Evolutionary conservation across 2,113 vertebrate species (phyloP), one percentile per base, ranked within the genome.

Genomic region (Scomber japonicus): DNA sequence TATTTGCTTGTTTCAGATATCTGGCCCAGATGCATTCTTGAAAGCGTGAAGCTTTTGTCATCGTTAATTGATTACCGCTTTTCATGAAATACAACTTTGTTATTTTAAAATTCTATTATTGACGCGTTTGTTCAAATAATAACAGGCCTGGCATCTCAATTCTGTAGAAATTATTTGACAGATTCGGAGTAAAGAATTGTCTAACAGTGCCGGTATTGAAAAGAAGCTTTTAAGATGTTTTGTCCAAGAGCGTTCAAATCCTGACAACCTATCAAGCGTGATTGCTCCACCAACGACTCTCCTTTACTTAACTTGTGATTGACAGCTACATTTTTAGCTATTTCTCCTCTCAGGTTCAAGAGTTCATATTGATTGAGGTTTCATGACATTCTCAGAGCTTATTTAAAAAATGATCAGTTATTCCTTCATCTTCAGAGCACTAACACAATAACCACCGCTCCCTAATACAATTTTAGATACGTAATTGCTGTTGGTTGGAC

Each of bases 261-360:
- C 27, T 84, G 89, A 90, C 86, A 84, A 62, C 57, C 62, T 86
- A 83, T 85, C 89, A 80, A 51, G 76, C 5, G 10, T 53, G 81
- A 87, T 71, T 68, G 83, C 73, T 69, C 16, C 0, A 15, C 72
- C 57, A 69, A 81, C 78, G 64, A 68, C 83, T 65, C 74, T 71
- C 50, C 35, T 80, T 83, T 48, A 55, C 82, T 86, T 9, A 55
- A 45, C 71, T 46, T 57, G 21, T 86, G 80, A 91, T 54, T 88
- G 89, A 81, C 86, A 85, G 72, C 44, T 70, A 54, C 57, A 71
- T 85, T 83, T 91, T 80, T 70, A 77, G 59, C 30, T 46, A 65
- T 57, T 69, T 78, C 1, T 5, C 0, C 56, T 71, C 31, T 61
- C 13, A 4, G 56, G 86, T 76, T 83, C 24, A 75, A 50, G 40